phyloP scores from a whole-genome alignment of 2,113 vertebrate genomes.

The Cochlearius cochlearius region DNA sequence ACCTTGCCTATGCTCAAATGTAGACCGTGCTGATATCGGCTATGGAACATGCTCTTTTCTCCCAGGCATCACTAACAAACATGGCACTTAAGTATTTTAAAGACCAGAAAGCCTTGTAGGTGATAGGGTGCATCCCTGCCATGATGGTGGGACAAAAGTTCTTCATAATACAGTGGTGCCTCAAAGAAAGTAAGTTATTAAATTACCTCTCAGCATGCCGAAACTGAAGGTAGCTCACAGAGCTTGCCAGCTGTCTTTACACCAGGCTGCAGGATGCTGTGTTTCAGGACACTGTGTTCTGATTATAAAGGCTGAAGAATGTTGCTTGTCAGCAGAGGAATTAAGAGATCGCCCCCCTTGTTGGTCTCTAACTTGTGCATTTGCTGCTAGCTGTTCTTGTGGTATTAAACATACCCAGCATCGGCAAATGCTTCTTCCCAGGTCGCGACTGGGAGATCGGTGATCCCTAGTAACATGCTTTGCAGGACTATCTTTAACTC shows the following conservation, averaged over 20 bases:
- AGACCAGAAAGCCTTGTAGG: neutral
- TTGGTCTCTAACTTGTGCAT: neutral
- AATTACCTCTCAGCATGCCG: neutral
- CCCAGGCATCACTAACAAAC: neutral
- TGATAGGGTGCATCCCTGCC: neutral
- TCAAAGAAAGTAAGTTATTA: neutral
- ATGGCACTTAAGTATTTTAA: neutral
- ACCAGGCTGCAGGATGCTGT: neutral
- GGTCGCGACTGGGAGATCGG: neutral
- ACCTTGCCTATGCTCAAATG: neutral
- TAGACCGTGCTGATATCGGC: neutral
- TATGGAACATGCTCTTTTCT: neutral
- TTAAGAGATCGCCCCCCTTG: neutral
- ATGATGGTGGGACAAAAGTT: neutral
- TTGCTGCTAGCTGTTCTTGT: neutral
- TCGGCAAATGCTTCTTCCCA: neutral
- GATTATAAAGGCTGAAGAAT: neutral
- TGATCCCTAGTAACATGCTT: neutral
- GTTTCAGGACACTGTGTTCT: neutral
- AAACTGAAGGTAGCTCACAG: neutral
- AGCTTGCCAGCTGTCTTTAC: neutral
- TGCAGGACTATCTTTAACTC: neutral
- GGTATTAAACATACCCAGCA: neutral
- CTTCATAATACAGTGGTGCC: neutral
- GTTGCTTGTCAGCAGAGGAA: neutral